Evolutionary conservation across 2,888 invertebrate species (phyloP), one percentile per base, ranked within the genome.

Genomic region (Leucoptera coffeella): DNA sequence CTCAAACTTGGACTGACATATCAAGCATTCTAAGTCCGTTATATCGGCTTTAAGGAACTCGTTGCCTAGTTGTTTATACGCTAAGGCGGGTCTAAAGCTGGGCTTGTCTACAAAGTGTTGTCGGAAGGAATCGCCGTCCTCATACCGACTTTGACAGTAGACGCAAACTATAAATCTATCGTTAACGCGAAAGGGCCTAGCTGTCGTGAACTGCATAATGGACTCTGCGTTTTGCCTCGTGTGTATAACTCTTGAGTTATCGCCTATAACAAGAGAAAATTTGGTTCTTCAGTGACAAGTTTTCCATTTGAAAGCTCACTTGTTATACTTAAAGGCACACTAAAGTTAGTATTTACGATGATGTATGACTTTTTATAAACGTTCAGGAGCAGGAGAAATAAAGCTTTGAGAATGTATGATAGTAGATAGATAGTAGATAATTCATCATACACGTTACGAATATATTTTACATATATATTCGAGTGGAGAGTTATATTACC

Each of bases 131-230:
- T 47, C 46, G 1, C 64, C 56, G 25, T 64, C 57, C 23, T 59
- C 57, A 42, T 42, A 62, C 3, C 57, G 35, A 33, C 61, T 62
- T 32, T 56, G 55, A 43, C 64, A 67, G 49, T 57, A 64, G 29
- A 64, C 64, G 49, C 67, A 67, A 25, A 62, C 47, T 40, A 64
- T 54, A 11, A 55, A 54, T 32, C 58, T 65, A 45, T 60, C 58
- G 43, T 59, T 59, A 23, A 65, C 61, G 31, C 64, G 43, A 47
- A 67, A 67, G 20, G 65, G 65, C 37, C 55, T 60, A 15, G 62
- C 65, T 33, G 64, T 65, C n/a, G 62, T 54, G 46, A 43, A 48
- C 30, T 53, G 48, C 35, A 67, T 42, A 33, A 67, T 45, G 29
- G 41, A 45, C 41, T 55, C 57, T 34, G 64, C 64, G 49, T 67